Percentiles rank a stretch among this genome's conserved stretches.
Conservation (phyloP, 2,797 vertebrate species). For the Crocodylus rhombifer region DNA sequence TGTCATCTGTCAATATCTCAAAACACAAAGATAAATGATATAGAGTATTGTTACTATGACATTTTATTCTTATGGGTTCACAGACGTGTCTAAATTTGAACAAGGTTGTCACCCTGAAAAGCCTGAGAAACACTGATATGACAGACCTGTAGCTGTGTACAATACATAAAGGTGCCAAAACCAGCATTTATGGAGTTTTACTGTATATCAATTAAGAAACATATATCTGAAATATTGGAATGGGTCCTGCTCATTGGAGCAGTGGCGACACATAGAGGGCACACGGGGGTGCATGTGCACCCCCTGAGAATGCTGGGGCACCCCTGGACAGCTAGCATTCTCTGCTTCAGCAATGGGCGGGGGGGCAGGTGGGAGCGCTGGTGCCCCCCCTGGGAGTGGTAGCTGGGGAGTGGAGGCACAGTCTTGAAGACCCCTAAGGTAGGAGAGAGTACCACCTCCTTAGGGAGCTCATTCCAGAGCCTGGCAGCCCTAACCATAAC, state of each 20-base stretch:
- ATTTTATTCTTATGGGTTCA: background rate
- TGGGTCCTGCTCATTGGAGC: background rate
- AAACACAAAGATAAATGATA: background rate
- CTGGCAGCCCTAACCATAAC: too few species aligned
- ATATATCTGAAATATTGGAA: background rate
- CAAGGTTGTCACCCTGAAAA: background rate
- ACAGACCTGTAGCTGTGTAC: background rate
- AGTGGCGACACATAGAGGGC: too few species aligned
- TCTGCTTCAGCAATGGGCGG: too few species aligned
- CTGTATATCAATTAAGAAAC: background rate
- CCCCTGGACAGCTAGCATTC: too few species aligned
- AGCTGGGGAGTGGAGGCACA: too few species aligned
- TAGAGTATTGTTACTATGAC: background rate
- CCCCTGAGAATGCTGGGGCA: too few species aligned
- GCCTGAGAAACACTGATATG: background rate
- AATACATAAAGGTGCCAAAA: background rate
- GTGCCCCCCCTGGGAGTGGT: too few species aligned
- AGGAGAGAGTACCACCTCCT: too few species aligned
- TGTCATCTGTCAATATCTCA: conserved; percentile 6
- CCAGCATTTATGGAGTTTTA: background rate
- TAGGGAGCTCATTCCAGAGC: too few species aligned
- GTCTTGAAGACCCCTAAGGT: too few species aligned
- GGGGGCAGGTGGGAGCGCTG: too few species aligned
- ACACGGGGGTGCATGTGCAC: too few species aligned
- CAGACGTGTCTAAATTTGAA: background rate